Conservation (phyloP, 35 echinoderm and acorn worm species). For the Stichopus chloronotus region DNA sequence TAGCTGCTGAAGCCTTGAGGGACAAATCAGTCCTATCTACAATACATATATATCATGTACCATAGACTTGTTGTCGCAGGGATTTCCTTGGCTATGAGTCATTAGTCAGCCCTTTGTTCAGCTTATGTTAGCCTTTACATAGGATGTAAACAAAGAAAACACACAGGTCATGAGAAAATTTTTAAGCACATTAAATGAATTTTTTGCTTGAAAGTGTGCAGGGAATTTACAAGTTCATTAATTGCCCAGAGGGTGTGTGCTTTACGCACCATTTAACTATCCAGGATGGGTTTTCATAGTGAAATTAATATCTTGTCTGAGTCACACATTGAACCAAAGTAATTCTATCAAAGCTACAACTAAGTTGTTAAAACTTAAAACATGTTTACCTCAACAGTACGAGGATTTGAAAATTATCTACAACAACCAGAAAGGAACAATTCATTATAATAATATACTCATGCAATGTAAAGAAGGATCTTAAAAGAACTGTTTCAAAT, state of each 20-base stretch:
- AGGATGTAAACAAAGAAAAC: constrained; percentile 34
- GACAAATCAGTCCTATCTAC: constrained; percentile 9
- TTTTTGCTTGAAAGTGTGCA: background rate
- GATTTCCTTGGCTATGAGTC: constrained; percentile 38
- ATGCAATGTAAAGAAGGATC: too few species aligned
- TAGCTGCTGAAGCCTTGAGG: background rate
- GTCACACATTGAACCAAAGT: background rate
- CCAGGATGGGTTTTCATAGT: background rate
- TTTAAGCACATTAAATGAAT: background rate
- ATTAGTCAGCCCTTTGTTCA: constrained; percentile 31
- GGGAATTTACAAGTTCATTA: constrained; percentile 13
- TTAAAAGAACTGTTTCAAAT: too few species aligned
- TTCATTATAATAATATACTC: too few species aligned
- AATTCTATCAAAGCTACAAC: background rate
- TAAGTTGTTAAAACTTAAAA: too few species aligned
- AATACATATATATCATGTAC: background rate
- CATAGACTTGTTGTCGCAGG: constrained; percentile 26
- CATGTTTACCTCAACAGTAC: too few species aligned
- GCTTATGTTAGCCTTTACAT: background rate
- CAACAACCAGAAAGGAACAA: too few species aligned
- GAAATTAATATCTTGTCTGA: constrained; percentile 16
- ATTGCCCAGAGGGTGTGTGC: constrained; percentile 30
- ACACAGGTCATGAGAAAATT: background rate
- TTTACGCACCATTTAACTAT: constrained; percentile 31
- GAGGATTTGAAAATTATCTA: too few species aligned